Base-by-base conservation (phyloP, 2,888 invertebrate species). In the Callyntrura sp. region DNA sequence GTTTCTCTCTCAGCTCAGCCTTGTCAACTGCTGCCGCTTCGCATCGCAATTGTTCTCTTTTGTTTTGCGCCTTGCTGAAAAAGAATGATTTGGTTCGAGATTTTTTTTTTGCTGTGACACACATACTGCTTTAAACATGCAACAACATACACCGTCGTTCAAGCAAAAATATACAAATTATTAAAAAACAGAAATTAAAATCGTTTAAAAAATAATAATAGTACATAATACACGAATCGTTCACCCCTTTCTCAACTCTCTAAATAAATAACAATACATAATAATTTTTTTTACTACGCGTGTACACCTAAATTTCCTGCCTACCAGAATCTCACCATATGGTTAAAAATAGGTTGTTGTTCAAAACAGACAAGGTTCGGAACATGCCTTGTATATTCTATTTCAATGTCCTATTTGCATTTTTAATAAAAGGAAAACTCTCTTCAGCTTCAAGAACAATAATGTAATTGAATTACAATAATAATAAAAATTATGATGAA, bases 221-320 rank as follows among this genome's bases (percentile, higher is more conserved):
- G 35, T 35, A 35, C 6, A 35, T 35, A 60, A 60, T 45, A 65
- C 43, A 68, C 43, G 78, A 86, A 68, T 83, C 83, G 83, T 88
- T 88, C 88, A 88, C 88, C 83, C 83, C 83, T 73, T 23, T 43
- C 51, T 84, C 79, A 28, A 48, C 17, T 17, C 17, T 17, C 43
- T 35, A 28, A 6, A 43, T n/a, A 28, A 12, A 45, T 9, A 76
- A 76, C 48, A 76, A 48, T 79, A 55, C 62, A 43, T 84, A 28
- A 20, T 76, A 55, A 76, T 5, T 76, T 25, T 76, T 55, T 76
- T 14, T 35, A 35, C 35, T 35, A 35, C 35, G 20, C 35, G 20
- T 60, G 25, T 23, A 84, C 17, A 84, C 35, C 35, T 55, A 55
- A 14, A 28, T 17, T n/a, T 28, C 28, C 28, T 70, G 45, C 35